Base-by-base conservation (phyloP, 1,140 invertebrate species). In the Laodelphax striatellus region DNA sequence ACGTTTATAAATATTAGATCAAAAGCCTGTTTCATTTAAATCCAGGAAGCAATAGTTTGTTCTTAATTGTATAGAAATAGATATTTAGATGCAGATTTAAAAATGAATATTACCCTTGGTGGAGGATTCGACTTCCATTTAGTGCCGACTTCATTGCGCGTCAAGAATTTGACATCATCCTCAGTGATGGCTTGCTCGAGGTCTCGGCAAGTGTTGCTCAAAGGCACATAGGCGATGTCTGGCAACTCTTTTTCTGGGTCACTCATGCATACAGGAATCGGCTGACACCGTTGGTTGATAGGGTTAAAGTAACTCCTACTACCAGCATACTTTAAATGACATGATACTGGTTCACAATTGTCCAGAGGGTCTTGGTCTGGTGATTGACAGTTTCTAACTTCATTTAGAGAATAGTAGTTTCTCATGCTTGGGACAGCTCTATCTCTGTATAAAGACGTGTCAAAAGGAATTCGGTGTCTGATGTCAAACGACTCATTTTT, bases 321-420 rank as follows among this genome's bases (percentile, higher is more conserved):
- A 6, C 74, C 76, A 57, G 75, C 73, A 61, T 80, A 80, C 68
- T 76, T 75, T 41, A 69, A 68, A n/a, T 75, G 73, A 65, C 79
- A 81, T 54, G 77, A 68, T 0, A 80, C 76, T 31, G 76, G 75
- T 16, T 67, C 63, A 65, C 78, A 81, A n/a, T 72, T 65, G 60
- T 79, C 75, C 16, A 79, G 64, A 5, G 75, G 71, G 63, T 79
- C 75, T 62, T 76, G 67, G 64, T 80, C 79, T 19, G 67, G 59
- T 19, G 71, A 68, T 10, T 64, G 57, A 62, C 79, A 81, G 22
- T 61, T 60, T 22, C 63, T 71, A 31, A 70, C 61, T 55, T 70
- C 67, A 21, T 28, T 19, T 4, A 44, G 19, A 11, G 58, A 44
- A 56, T 68, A 66, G 38, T 67, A 65, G 41, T 58, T 62, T 65